Conservation (phyloP, 2,797 vertebrate genomes). For the Myoxocephalus aenaeus region DNA sequence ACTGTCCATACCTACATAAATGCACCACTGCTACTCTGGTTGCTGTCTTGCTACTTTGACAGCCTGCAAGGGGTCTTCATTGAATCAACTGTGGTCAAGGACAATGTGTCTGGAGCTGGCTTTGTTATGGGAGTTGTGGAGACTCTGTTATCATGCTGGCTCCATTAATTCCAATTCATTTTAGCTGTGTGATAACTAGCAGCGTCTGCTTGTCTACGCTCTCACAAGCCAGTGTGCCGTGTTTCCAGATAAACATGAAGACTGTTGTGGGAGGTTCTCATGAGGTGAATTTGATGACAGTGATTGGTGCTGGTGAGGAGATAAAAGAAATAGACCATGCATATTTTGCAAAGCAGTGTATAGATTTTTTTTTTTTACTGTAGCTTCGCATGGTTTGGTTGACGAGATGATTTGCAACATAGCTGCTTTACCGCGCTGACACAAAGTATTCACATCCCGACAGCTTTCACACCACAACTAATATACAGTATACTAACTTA, state of each 20-base stretch:
- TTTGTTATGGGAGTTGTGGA: constrained; percentile 84
- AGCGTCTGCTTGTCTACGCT: constrained; percentile 83
- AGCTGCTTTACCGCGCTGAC: neutral
- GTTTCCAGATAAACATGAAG: constrained; percentile 72
- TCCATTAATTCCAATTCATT: constrained; percentile 83
- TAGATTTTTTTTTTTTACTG: neutral
- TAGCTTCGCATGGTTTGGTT: neutral
- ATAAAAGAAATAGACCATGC: constrained; percentile 4
- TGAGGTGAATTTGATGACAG: constrained; percentile 55
- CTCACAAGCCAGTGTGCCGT: constrained; percentile 69
- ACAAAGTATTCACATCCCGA: neutral
- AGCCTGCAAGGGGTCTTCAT: constrained; percentile 58
- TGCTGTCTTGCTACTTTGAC: constrained; percentile 35
- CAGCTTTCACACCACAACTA: neutral
- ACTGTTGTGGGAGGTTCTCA: constrained; percentile 71
- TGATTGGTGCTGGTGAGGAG: constrained; percentile 3
- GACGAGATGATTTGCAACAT: neutral
- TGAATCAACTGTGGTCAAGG: constrained; percentile 79
- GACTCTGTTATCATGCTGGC: constrained; percentile 82
- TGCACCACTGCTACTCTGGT: constrained; percentile 20
- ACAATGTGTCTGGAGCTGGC: constrained; percentile 74
- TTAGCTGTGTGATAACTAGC: constrained; percentile 80
- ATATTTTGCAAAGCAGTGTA: neutral
- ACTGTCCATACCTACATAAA: constrained; percentile 17
- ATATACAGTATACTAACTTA: neutral